phyloP scores from a whole-genome alignment of 2,888 invertebrate genomes.

The Caenorhabditis sp. region DNA sequence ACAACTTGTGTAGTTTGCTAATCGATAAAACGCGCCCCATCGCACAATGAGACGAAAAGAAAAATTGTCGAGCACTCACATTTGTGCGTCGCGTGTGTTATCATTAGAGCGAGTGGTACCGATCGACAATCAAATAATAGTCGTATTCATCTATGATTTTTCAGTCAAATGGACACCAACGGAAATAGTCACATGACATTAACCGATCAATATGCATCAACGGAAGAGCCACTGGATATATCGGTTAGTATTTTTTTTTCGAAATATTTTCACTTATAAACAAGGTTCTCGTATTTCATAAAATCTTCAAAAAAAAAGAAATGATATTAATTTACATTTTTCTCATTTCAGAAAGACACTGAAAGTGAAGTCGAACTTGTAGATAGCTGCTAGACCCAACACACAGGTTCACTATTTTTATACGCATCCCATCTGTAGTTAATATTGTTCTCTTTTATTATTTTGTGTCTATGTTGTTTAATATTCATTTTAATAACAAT shows the following conservation, averaged over 20 bases:
- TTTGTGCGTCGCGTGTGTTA: no score
- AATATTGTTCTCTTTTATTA: neutral
- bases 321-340: neutral
- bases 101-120: no score
- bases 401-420: neutral
- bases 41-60: no score
- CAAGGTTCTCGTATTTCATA: neutral
- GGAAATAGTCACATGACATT: constrained; percentile 45
- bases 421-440: neutral
- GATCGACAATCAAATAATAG: no score
- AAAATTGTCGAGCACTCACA: no score
- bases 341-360: constrained; percentile 15
- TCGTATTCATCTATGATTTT: neutral
- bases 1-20: no score
- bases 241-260: constrained; percentile 12
- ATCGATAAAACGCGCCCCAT: no score
- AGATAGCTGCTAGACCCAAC: constrained; percentile 22
- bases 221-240: constrained; percentile 15
- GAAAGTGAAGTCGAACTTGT: constrained; percentile 34
- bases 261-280: neutral
- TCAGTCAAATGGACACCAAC: constrained; percentile 46
- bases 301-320: neutral
- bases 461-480: neutral
- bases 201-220: constrained; percentile 22
- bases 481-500: neutral